Conservation (phyloP, 1,140 invertebrate species). For the Leptinotarsa lineolata region DNA sequence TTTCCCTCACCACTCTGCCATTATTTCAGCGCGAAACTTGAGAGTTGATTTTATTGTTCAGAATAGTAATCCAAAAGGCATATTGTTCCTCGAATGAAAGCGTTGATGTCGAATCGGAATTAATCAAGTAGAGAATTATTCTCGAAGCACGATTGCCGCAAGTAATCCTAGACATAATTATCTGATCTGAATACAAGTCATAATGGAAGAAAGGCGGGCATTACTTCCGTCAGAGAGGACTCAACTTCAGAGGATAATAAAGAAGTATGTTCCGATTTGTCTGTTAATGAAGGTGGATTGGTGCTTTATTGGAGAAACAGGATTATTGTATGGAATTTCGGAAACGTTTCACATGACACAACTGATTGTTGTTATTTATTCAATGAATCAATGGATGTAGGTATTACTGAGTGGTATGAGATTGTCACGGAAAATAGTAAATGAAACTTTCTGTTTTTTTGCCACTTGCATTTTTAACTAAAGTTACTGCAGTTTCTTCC, state of each 20-base stretch:
- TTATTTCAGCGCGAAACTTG: too few relatives aligned
- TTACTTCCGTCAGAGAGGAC: not conserved
- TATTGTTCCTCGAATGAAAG: slow-evolving; percentile 32
- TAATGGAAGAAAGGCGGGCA: not conserved
- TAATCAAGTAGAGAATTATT: not conserved
- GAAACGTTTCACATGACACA: too few relatives aligned
- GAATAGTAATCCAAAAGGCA: slow-evolving; percentile 32
- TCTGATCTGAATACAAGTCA: not conserved
- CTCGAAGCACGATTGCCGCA: not conserved
- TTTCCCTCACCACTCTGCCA: too few relatives aligned
- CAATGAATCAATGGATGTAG: too few relatives aligned
- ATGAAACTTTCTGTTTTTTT: too few relatives aligned
- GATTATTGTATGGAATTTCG: too few relatives aligned
- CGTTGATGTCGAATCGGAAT: slow-evolving; percentile 22
- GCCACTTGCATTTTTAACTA: too few relatives aligned
- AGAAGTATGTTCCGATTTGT: not conserved
- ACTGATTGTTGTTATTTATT: too few relatives aligned
- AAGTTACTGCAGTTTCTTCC: too few relatives aligned
- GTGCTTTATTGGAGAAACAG: not conserved
- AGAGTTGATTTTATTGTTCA: not conserved
- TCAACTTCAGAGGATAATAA: not conserved
- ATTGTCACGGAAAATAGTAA: too few relatives aligned
- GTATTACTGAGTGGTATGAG: too few relatives aligned
- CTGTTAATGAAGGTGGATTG: slow-evolving; percentile 26
- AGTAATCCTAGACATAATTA: not conserved